phyloP scores from a whole-genome alignment of 2,888 invertebrate species.

The Crocallis elinguaria region DNA sequence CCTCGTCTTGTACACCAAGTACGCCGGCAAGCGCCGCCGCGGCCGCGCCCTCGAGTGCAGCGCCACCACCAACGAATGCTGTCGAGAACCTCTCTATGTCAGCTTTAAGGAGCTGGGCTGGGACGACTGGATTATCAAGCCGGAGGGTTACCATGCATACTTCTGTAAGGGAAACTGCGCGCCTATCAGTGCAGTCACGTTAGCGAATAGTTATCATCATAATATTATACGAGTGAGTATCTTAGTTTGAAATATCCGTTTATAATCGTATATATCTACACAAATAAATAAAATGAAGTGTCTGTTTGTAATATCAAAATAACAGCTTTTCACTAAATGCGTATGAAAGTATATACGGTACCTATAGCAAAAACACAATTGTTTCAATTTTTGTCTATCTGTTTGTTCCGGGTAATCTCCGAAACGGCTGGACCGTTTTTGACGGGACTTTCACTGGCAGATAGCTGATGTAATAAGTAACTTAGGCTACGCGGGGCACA shows the following conservation, averaged over 20 bases:
- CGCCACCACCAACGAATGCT: constrained; percentile 89
- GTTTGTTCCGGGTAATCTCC: too few species aligned
- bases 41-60: constrained; percentile 89
- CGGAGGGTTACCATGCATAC: constrained; percentile 93
- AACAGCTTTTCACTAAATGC: too few species aligned
- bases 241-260: neutral
- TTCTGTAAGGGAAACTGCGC: constrained; percentile 94
- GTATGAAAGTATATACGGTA: too few species aligned
- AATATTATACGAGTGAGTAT: constrained; percentile 89
- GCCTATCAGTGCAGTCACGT: constrained; percentile 88
- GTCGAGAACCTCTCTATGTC: constrained; percentile 92
- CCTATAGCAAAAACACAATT: too few species aligned
- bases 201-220: constrained; percentile 86
- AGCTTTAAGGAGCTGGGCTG: constrained; percentile 94
- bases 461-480: too few species aligned
- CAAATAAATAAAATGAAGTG: too few species aligned
- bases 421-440: too few species aligned
- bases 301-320: too few species aligned
- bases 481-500: too few species aligned
- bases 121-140: constrained; percentile 94
- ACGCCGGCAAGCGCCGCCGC: constrained; percentile 86
- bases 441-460: too few species aligned
- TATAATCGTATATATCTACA: neutral
- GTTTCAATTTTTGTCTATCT: too few species aligned
- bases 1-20: constrained; percentile 91